Evolutionary conservation across 1,140 invertebrate species (phyloP).

Genomic region (Panulirus ornatus): DNA sequence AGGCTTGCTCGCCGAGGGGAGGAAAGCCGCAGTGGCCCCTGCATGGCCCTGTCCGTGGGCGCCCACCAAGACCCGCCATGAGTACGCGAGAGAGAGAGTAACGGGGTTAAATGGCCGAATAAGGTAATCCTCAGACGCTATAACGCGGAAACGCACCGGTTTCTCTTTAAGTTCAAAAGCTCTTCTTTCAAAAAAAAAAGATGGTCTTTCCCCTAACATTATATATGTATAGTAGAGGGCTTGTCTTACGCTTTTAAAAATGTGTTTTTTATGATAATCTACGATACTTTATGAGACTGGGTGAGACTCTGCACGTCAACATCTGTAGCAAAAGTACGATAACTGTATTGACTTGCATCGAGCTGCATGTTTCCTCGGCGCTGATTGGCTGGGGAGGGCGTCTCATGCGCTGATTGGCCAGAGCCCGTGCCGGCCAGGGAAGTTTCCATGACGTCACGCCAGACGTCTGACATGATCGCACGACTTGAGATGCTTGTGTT

Average conservation of each 20-base stretch:
- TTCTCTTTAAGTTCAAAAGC: too few species aligned
- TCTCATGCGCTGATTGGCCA: conserved; percentile 37
- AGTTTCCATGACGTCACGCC: conserved; percentile 55
- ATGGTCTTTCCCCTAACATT: too few species aligned
- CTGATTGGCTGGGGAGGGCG: neutral
- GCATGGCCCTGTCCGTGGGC: too few species aligned
- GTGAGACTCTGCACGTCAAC: neutral
- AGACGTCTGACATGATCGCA: neutral
- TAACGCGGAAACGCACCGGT: too few species aligned
- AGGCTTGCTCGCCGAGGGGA: too few species aligned
- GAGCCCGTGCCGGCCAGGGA: neutral
- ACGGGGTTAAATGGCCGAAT: too few species aligned
- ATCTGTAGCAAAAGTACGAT: neutral
- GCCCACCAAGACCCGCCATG: too few species aligned
- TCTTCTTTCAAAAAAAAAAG: too few species aligned
- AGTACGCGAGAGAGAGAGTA: too few species aligned
- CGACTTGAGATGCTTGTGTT: neutral
- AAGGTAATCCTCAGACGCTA: too few species aligned
- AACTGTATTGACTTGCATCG: neutral
- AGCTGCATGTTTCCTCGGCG: neutral
- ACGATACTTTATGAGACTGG: neutral
- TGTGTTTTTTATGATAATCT: neutral
- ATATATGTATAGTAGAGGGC: too few species aligned
- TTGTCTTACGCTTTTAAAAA: neutral
- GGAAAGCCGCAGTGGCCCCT: too few species aligned